phyloP scores from a whole-genome alignment of 2,797 vertebrate genomes.

The Setipinna tenuifilis region DNA sequence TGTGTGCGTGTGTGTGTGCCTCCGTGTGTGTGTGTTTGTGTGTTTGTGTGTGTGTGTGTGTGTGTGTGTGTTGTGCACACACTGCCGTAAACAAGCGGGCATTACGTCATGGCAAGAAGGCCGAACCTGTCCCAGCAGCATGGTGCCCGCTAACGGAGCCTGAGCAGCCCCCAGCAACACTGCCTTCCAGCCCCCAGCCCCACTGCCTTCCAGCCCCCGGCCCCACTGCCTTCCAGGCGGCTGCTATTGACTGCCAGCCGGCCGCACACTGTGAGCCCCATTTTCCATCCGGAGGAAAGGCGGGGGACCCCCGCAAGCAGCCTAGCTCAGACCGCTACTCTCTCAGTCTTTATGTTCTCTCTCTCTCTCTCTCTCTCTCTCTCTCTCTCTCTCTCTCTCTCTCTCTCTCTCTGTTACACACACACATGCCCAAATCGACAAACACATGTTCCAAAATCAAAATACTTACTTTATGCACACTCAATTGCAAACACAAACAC shows the following conservation, averaged over 20 bases:
- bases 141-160: too few species aligned
- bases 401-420: neutral
- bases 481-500: conserved; percentile 56
- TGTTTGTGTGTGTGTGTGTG: too few species aligned
- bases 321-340: conserved; percentile 10
- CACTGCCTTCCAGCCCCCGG: neutral
- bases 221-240: neutral
- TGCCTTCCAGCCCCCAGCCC: neutral
- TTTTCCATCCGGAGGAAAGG: conserved; percentile 23
- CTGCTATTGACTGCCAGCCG: conserved; percentile 16
- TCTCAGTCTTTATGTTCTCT: neutral
- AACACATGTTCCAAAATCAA: conserved; percentile 17
- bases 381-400: neutral
- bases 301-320: conserved; percentile 14
- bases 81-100: too few species aligned
- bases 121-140: too few species aligned
- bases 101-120: too few species aligned
- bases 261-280: conserved; percentile 5
- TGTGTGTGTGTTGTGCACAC: too few species aligned
- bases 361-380: neutral
- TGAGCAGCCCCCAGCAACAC: too few species aligned
- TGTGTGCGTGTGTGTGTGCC: too few species aligned
- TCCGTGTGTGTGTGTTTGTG: too few species aligned
- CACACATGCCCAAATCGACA: neutral
- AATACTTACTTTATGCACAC: conserved; percentile 12